phyloP scores from a whole-genome alignment of 2,888 invertebrate species.

The Drosophila testacea region DNA sequence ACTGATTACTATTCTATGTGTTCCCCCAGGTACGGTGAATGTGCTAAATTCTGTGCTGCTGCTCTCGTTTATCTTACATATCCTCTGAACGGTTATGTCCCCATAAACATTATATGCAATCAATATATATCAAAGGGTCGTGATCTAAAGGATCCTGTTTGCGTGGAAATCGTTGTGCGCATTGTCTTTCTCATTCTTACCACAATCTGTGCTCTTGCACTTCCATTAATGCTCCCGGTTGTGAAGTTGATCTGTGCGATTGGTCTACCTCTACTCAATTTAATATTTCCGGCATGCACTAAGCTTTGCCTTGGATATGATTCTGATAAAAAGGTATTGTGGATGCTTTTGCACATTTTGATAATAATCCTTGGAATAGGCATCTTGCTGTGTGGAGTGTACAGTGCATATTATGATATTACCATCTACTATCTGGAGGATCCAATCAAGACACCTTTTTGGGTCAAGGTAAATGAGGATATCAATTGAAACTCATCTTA shows the following conservation, averaged over 20 bases:
- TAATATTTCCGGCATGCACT: constrained; percentile 42
- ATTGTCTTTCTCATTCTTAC: constrained; percentile 20
- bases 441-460: neutral
- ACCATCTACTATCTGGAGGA: neutral
- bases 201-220: constrained; percentile 17
- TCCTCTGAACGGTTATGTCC: constrained; percentile 97
- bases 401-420: constrained; percentile 23
- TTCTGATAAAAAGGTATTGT: neutral
- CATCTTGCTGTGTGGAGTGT: constrained; percentile 21
- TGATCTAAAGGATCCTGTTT: neutral
- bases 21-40: neutral
- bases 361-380: constrained; percentile 16
- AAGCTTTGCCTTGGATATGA: constrained; percentile 31
- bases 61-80: constrained; percentile 95
- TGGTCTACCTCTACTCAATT: constrained; percentile 37
- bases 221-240: constrained; percentile 28
- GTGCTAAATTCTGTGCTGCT: neutral
- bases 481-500: neutral
- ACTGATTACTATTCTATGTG: neutral
- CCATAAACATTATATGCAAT: constrained; percentile 95
- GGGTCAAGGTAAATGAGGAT: neutral
- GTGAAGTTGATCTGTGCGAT: constrained; percentile 38
- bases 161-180: constrained; percentile 35
- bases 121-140: constrained; percentile 45
- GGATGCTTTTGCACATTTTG: constrained; percentile 24